Evolutionary conservation across 2,797 vertebrate species (phyloP).

Genomic region (Tympanoctomys barrerae): DNA sequence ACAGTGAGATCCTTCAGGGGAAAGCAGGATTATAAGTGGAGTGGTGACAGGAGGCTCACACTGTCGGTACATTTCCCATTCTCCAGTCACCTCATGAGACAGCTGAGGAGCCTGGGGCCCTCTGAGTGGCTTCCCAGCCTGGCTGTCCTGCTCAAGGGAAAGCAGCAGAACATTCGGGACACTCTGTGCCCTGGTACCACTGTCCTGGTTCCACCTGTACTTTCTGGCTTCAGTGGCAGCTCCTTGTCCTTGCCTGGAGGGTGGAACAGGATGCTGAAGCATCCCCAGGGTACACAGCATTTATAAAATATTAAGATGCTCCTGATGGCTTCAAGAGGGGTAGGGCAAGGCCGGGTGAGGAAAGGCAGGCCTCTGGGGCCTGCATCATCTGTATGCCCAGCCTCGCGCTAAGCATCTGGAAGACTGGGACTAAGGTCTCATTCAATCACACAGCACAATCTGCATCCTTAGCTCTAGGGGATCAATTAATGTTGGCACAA

Average conservation of each 20-base stretch:
- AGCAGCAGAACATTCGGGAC: not conserved
- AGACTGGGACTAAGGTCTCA: not conserved
- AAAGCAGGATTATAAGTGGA: not conserved
- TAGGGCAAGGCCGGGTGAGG: not conserved
- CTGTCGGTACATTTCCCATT: not conserved
- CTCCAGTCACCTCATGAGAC: not conserved
- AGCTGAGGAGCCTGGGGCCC: not conserved
- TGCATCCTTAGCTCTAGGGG: not conserved
- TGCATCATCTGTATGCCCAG: rapidly evolving
- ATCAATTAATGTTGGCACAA: not conserved
- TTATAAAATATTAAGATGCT: not conserved
- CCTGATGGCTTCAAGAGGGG: rapidly evolving
- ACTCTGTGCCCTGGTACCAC: not conserved
- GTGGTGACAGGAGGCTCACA: not conserved
- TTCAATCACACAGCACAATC: not conserved
- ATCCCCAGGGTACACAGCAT: rapidly evolving
- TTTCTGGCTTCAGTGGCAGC: not conserved
- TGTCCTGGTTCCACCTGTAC: not conserved
- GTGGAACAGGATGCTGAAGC: not conserved
- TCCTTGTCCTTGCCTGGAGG: not conserved
- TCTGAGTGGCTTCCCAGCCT: not conserved
- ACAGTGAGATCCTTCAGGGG: not conserved
- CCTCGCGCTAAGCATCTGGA: not conserved
- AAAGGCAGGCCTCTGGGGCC: not conserved
- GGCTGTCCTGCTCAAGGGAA: not conserved